Evolutionary conservation across 2,797 vertebrate species (phyloP), one percentile per base, ranked within the genome.

Genomic region (Anguilla megastoma): DNA sequence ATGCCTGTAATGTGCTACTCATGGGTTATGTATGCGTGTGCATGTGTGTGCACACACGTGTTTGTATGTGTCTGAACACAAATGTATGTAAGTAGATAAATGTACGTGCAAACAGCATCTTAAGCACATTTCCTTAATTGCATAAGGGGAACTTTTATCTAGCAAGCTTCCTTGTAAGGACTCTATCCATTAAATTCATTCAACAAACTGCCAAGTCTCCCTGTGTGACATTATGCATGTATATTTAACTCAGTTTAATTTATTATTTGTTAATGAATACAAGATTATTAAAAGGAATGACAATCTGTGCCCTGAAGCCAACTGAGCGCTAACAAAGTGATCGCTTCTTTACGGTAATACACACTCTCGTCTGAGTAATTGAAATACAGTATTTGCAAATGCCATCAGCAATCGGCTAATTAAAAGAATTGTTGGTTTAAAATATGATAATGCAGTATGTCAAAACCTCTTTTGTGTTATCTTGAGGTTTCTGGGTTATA

Each of bases 251-350:
- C 27, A 87, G 48, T 84, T 89, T 54, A 89, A 83, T 30, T 56
- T 83, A 84, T 50, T 84, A 85, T 84, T 86, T 41, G 74, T 66
- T 88, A 71, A 88, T 88, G 82, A 86, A 86, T 84, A 84, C 86
- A 89, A 60, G 60, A 54, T 84, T 84, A 86, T 87, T 89, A 84
- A 56, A 79, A 84, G 58, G 80, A 86, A 86, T 85, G 85, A 86
- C 82, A 86, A 54, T 82, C 30, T 14, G n/a, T 21, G 80, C 60
- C 85, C 66, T 16, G 36, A 84, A 84, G 60, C 63, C 50, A 89
- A 86, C 56, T 84, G 83, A 86, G 85, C 58, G 7, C 84, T 60
- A 88, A 88, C 76, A 74, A 86, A 85, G 76, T 24, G 56, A 56
- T 58, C 88, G 45, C 60, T 86, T 60, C 74, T 86, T 86, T 27